Evolutionary conservation across 2,113 vertebrate genomes (phyloP), one percentile per base, ranked within the genome.

Genomic region (zebrafish (Danio rerio)): DNA sequence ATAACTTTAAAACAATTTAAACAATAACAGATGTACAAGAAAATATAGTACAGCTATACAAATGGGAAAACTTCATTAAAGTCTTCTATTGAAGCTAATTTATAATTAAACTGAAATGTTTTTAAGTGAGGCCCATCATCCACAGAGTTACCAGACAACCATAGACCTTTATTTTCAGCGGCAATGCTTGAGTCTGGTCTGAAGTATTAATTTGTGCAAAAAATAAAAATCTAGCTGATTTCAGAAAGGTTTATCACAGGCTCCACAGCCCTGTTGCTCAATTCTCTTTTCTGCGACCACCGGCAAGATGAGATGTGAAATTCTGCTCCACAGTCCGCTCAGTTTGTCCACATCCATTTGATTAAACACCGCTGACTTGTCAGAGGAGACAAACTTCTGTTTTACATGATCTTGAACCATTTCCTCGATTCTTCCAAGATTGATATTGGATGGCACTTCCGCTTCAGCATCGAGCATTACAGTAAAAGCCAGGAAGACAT

Each of bases 361-460:
- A 86, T 94, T 91, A 58, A 90, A 94, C 50, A 87, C 86, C 0
- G 91, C 84, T 0, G 86, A 89, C 42, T 81, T 79, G 12, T 59
- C 68, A 0, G 88, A 75, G 6, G 90, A 87, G 10, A 95, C 89
- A 79, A 94, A 93, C 85, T 89, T 94, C 21, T 89, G 92, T 89
- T 94, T 92, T 16, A 99, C 93, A 71, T 97, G 93, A 79, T 98
- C 97, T 0, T 93, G 93, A 65, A 98, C 97, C 89, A 92, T 95
- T 85, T 98, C 97, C 86, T 99, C 98, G 9, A 96, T 92, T 2
- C 86, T 83, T 9, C 80, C 91, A 10, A 96, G 89, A 83, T 84
- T 71, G 1, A 94, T 81, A 2, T 87, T 85, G 0, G 89, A 78
- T 0, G 91, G 88, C 11, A 98, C 84, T 0, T 78, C 87, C 0